Percentiles rank a stretch among this genome's conserved stretches.
phyloP scores from a whole-genome alignment of 2,797 vertebrate genomes.

The Lemur catta region DNA sequence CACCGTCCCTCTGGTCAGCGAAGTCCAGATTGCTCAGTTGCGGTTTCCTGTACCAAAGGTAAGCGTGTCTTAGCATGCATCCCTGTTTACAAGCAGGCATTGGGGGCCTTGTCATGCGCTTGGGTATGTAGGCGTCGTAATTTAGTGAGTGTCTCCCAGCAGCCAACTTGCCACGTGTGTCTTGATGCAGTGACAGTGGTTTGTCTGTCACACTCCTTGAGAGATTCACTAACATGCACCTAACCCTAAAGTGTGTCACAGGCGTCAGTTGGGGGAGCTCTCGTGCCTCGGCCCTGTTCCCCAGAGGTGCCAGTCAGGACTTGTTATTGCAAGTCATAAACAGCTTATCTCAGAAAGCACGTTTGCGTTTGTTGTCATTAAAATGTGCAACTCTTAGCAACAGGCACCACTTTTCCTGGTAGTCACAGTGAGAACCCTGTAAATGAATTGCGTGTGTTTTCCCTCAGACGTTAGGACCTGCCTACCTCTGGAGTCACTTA shows the following conservation, averaged over 20 bases:
- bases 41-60: conserved; percentile 96
- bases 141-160: background rate
- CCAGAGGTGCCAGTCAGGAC: background rate
- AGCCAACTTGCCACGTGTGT: background rate
- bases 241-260: too few relatives aligned
- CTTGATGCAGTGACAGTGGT: background rate
- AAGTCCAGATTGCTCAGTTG: conserved; percentile 89
- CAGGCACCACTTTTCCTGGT: background rate
- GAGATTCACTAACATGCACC: background rate
- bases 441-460: background rate
- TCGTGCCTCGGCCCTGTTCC: fast-evolving
- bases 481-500: background rate
- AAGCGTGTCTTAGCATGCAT: background rate
- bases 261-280: background rate
- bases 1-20: conserved; percentile 93
- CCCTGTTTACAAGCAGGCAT: background rate
- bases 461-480: background rate
- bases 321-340: background rate
- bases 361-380: background rate
- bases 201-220: background rate
- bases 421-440: background rate
- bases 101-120: background rate
- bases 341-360: background rate
- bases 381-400: background rate
- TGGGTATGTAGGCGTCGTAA: background rate